Conservation (phyloP, 2,113 vertebrate genomes). For the Alouatta palliata region DNA sequence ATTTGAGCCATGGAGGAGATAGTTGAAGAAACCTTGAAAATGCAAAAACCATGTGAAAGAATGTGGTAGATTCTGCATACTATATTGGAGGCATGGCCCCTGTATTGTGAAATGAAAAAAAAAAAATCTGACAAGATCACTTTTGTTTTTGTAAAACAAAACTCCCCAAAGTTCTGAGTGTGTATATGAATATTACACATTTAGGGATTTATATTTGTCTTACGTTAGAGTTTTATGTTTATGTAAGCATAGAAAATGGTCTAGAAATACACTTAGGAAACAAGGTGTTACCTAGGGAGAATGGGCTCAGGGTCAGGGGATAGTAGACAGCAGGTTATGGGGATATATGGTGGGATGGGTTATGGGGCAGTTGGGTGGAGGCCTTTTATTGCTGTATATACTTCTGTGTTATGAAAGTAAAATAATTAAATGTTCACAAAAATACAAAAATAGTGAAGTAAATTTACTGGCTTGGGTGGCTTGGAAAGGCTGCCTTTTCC, state of each 20-base stretch:
- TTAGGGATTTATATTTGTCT: neutral
- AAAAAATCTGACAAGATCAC: neutral
- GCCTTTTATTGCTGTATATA: neutral
- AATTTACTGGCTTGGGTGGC: neutral
- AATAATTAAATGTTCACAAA: slow-evolving; percentile 40
- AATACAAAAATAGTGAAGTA: neutral
- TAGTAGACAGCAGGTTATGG: neutral
- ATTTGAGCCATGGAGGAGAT: neutral
- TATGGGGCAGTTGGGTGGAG: neutral
- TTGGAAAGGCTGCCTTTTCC: slow-evolving; percentile 37
- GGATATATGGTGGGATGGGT: neutral
- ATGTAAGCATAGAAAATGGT: neutral
- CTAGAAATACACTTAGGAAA: slow-evolving; percentile 12
- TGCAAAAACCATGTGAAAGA: neutral
- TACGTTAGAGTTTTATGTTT: neutral
- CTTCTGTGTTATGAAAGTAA: neutral
- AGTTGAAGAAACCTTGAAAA: neutral
- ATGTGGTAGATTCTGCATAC: neutral
- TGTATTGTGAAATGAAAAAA: neutral
- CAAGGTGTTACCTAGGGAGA: neutral
- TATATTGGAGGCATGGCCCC: neutral
- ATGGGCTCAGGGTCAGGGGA: neutral
- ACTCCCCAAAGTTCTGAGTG: neutral
- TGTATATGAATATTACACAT: neutral
- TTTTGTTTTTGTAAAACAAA: neutral